phyloP scores from a whole-genome alignment of 2,888 invertebrate genomes.

The Cataglyphis livida region DNA sequence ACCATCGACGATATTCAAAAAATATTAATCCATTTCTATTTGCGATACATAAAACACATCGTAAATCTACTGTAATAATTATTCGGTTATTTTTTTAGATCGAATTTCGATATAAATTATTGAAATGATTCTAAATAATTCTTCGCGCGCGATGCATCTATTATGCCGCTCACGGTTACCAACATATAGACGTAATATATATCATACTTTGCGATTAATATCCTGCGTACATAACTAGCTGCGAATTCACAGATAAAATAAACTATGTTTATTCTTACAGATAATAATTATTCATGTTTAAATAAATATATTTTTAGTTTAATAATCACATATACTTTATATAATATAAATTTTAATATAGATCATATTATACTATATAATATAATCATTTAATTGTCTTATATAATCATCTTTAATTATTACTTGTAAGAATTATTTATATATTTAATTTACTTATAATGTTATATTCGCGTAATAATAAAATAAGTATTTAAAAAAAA shows the following conservation, averaged over 20 bases:
- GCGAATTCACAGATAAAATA: background rate
- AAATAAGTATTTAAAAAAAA: background rate
- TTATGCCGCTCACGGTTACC: background rate
- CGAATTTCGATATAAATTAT: background rate
- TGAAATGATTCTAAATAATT: background rate
- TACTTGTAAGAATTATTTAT: background rate
- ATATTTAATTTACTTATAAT: conserved; percentile 3
- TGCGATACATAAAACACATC: background rate
- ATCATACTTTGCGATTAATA: background rate
- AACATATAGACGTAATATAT: background rate
- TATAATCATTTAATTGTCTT: too few relatives aligned
- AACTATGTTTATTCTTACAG: background rate
- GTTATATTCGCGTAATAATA: background rate
- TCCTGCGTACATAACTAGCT: background rate
- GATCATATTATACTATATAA: too few relatives aligned
- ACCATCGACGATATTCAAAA: background rate
- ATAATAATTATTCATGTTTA: background rate
- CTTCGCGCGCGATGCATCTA: background rate
- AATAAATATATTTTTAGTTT: background rate
- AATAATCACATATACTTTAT: background rate
- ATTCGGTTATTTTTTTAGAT: background rate
- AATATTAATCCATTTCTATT: background rate
- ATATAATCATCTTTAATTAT: background rate
- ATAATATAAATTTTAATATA: background rate
- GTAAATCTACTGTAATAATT: too few relatives aligned